Evolutionary conservation across 2,888 invertebrate species (phyloP), one percentile per base, ranked within the genome.

Genomic region (Drosophila lacicola): DNA sequence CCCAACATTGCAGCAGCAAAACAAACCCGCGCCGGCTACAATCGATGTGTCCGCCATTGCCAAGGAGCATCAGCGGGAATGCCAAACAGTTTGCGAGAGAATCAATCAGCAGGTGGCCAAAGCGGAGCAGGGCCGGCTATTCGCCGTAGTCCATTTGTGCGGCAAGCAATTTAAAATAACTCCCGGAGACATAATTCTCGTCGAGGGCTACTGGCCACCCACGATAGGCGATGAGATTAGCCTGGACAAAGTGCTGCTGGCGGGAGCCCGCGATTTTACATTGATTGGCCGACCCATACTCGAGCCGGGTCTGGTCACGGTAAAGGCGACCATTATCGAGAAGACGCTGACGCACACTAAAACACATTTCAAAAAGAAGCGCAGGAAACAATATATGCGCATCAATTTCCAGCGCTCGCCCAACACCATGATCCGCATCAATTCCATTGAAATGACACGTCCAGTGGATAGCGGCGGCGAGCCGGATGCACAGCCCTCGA

Each of bases 111-210:
- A 87, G 37, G 45, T 92, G 17, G 68, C 82, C 0, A 77, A 82
- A 4, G 64, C 81, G 10, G 74, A 82, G 34, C 83, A 90, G 54
- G 92, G 91, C 0, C 90, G 92, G 3, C 76, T 92, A 9, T 98
- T 98, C 92, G 98, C 98, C 0, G 94, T 98, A 1, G 94, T 98
- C 1, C 96, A 97, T 82, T 82, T 98, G 17, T 93, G 95, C 68
- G 97, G 97, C 11, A 96, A 96, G 92, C 98, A 98, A 89, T 96
- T 95, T 92, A 96, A 97, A 92, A 94, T 98, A 0, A 97, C 97
- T 0, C 94, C 95, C 64, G 97, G 96, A n/a, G 98, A 98, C 92
- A 93, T 98, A 3, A 94, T 98, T 33, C 93, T 97, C 0, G 93
- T 98, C 0, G 96, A 96, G 92, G 97, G 97, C 0, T 95, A 95